Evolutionary conservation across 2,888 invertebrate genomes (phyloP).

Genomic region (Polydrusus pterygomalis): DNA sequence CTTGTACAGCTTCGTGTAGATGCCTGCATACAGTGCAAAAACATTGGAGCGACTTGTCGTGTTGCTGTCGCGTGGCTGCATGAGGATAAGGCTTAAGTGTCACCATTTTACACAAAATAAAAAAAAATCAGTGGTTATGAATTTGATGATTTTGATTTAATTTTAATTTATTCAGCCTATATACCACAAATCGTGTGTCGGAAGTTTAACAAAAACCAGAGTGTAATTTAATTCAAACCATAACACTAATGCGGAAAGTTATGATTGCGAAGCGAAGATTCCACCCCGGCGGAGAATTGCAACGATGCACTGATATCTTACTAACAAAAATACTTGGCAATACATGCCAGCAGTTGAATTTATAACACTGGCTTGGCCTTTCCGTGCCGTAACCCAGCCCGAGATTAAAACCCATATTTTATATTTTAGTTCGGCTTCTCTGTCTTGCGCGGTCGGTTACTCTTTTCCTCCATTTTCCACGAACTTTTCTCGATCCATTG

Average conservation of each 20-base stretch:
- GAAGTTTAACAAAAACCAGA: constrained; percentile 14
- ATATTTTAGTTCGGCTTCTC: constrained; percentile 69
- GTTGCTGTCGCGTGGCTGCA: no score
- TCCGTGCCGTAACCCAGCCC: constrained; percentile 52
- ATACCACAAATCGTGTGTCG: not conserved
- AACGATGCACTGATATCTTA: constrained; percentile 36
- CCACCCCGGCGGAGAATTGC: constrained; percentile 25
- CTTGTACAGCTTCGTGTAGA: no score
- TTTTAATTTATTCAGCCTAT: not conserved
- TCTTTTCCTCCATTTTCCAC: constrained; percentile 49
- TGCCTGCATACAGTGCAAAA: no score
- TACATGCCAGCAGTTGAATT: constrained; percentile 31
- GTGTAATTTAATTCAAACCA: constrained; percentile 11
- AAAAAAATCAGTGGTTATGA: no score
- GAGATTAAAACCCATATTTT: constrained; percentile 73
- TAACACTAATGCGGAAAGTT: constrained; percentile 20
- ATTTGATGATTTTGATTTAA: no score
- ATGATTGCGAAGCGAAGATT: constrained; percentile 17
- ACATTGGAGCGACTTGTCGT: no score
- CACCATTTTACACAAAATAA: no score
- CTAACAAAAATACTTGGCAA: constrained; percentile 37
- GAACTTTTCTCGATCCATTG: constrained; percentile 65
- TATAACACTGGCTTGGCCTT: constrained; percentile 37
- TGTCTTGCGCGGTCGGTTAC: constrained; percentile 65
- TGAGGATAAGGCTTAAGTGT: no score